Evolutionary conservation across 1,140 invertebrate species (phyloP).

Genomic region (Drosophila repletoides): DNA sequence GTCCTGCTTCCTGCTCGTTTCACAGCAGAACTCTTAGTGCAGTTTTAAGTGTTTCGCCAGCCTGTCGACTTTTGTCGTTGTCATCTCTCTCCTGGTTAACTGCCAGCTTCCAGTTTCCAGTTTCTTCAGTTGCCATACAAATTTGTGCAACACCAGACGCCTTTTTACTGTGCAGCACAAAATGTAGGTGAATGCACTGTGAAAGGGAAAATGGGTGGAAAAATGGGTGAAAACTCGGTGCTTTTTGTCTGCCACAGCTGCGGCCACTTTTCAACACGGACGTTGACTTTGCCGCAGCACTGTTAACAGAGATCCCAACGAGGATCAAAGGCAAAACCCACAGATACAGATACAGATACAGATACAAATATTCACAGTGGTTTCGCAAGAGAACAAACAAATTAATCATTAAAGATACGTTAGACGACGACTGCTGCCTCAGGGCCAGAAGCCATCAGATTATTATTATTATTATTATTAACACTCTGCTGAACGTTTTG

Average conservation of each 20-base stretch:
- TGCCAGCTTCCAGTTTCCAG: background rate
- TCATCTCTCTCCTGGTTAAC: constrained; percentile 21
- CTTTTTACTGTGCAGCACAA: constrained; percentile 56
- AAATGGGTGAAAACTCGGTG: background rate
- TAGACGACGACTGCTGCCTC: constrained; percentile 1
- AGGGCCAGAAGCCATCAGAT: constrained; percentile 18
- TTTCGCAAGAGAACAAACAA: background rate
- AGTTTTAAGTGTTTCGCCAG: constrained; percentile 65
- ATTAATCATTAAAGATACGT: constrained; percentile 10
- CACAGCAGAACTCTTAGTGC: constrained; percentile 58
- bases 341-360: background rate
- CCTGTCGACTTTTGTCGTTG: constrained; percentile 68
- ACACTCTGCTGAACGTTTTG: constrained; percentile 36
- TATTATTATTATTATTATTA: constrained; percentile 5
- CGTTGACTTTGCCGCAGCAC: constrained; percentile 51
- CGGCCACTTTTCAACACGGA: constrained; percentile 60
- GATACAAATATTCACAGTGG: background rate
- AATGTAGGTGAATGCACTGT: constrained; percentile 75
- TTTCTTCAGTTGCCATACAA: constrained; percentile 38
- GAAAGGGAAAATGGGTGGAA: constrained; percentile 1
- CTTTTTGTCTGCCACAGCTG: constrained; percentile 35
- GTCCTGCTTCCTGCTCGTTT: background rate
- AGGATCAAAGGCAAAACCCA: background rate
- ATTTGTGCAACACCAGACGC: constrained; percentile 54
- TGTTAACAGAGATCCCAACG: too few species aligned